Base-by-base conservation (phyloP, 2,888 invertebrate genomes). In the Geotrupes spiniger region DNA sequence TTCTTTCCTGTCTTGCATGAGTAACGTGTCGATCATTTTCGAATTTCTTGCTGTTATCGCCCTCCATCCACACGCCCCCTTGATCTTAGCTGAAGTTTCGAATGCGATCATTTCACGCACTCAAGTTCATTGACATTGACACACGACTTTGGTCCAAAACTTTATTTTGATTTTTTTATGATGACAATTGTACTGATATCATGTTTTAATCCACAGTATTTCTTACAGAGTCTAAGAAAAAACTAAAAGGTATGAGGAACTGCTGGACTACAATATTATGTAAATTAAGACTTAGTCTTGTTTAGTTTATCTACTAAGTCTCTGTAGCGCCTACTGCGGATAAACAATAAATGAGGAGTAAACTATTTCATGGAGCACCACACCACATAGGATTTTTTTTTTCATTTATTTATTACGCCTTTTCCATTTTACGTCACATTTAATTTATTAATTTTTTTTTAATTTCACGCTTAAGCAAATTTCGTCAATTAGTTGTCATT, bases 191-290 rank as follows among this genome's bases (percentile, higher is more conserved):
- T 52, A 59, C 68, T 71, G 70, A 71, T 70, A 64, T 61, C 63
- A 63, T 69, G 65, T 72, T 72, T 71, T 71, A 72, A 73, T 72
- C 72, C 73, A 72, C 72, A 73, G 71, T 73, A 70, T 73, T 84
- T 84, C 83, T 85, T 85, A 84, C 85, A 85, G 85, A 84, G 82
- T 82, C 85, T 83, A 85, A 85, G 84, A 85, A 85, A 85, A 84
- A 83, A 78, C 82, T 77, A 71, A 78, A 78, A 78, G 78, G 78
- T 79, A 79, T 70, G 73, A 69, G 65, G 67, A 64, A 64, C 63
- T 64, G 63, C 59, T 64, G 66, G 66, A 66, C 62, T 58, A 62
- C 58, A 60, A 57, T 56, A 59, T 59, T 60, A 61, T 62, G 63
- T 63, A 62, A 64, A 59, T 57, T 56, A 59, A 52, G 50, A 60